Conservation (phyloP, 2,888 invertebrate genomes). For the Pasiphila rectangulata region DNA sequence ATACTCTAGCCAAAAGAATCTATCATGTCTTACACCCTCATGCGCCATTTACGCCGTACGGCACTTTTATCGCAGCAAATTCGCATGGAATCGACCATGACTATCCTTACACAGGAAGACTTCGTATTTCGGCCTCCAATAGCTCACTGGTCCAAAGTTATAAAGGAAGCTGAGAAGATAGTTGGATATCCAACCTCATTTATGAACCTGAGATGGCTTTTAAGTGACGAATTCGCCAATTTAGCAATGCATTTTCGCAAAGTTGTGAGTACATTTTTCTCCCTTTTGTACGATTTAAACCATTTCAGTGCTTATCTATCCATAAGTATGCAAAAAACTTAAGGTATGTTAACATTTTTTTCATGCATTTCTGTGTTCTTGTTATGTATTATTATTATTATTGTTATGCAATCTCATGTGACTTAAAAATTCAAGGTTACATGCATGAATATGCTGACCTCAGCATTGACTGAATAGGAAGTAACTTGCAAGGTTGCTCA, state of each 20-base stretch:
- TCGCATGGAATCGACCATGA: slow-evolving; percentile 65
- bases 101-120: slow-evolving; percentile 68
- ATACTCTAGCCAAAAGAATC: slow-evolving; percentile 26
- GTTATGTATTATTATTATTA: slow-evolving; percentile 3
- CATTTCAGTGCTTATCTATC: neutral
- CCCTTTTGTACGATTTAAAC: neutral
- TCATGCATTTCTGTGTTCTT: no score
- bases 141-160: slow-evolving; percentile 63
- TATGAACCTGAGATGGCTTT: slow-evolving; percentile 82
- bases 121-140: slow-evolving; percentile 68
- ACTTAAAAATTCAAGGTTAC: slow-evolving; percentile 13
- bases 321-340: no score
- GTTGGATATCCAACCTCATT: slow-evolving; percentile 82
- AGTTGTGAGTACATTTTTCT: slow-evolving; percentile 57
- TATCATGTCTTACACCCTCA: slow-evolving; percentile 65
- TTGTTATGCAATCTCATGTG: slow-evolving; percentile 23
- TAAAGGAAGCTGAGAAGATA: slow-evolving; percentile 75
- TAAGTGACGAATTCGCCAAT: slow-evolving; percentile 83
- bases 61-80: slow-evolving; percentile 58
- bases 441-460: slow-evolving; percentile 14
- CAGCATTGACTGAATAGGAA: slow-evolving; percentile 17
- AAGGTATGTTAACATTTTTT: no score
- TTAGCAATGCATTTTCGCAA: slow-evolving; percentile 77
- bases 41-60: slow-evolving; percentile 65
- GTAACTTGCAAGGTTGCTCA: slow-evolving; percentile 12